Evolutionary conservation across 2,797 vertebrate species (phyloP), one percentile per base, ranked within the genome.

Genomic region (Falco concolor): DNA sequence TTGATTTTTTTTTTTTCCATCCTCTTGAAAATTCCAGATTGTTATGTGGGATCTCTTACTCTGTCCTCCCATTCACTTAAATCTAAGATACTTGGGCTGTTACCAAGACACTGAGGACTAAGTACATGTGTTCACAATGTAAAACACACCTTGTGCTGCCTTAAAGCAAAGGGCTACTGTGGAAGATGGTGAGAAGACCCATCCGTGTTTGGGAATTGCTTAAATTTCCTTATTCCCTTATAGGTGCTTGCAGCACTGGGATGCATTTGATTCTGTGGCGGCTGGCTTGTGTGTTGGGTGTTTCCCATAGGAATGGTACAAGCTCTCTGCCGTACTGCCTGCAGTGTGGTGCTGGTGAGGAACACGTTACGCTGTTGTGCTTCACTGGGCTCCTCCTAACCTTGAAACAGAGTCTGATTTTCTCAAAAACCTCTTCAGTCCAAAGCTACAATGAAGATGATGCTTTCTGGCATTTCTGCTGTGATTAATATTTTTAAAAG

Each of bases 401-500:
- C 75, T 50, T 91, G 49, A 28, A 25, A 12, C n/a, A 8, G 7
- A 16, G 32, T 20, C 34, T 2, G 2, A 0, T 89, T 87, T 73
- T 52, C 78, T 92, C 67, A 50, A 6, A 84, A 93, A 18, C 56
- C 56, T 77, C 34, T 78, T 53, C 30, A 65, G 45, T 56, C 60
- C 2, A 0, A n/a, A 92, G 61, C 72, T 87, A 3, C 53, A 52
- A 1, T 53, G 69, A 32, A 88, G 73, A 18, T 63, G 40, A 69
- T 89, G 45, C 42, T 77, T 42, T 79, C 76, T 5, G 1, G 81
- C 49, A 21, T 45, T 75, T 76, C 93, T 90, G 69, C 79, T 56
- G 61, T 56, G 59, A 90, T 93, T 70, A 89, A 56, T 78, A 11
- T 23, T 74, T 92, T 60, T 73, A 13, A 60, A 91, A 91, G 73